A percentile compares a stretch with the other conserved stretches of the same genome.
phyloP scores from a whole-genome alignment of 1,140 invertebrate species.

The Anoplophora glabripennis region DNA sequence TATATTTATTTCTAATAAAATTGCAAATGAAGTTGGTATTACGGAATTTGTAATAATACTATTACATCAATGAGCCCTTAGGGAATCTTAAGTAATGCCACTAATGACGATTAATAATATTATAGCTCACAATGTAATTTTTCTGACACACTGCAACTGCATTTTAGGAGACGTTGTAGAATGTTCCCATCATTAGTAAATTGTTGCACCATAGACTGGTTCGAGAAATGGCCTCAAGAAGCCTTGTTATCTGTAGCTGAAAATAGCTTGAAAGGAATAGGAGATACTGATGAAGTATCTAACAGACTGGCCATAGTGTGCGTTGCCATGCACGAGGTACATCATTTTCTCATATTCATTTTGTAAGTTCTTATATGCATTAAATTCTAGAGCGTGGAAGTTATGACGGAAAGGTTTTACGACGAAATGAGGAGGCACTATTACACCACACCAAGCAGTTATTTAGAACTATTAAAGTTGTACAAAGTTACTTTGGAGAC shows the following conservation, averaged over 20 bases:
- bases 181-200: constrained; percentile 92
- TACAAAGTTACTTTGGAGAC: constrained; percentile 65
- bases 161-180: constrained; percentile 62
- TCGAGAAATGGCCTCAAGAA: constrained; percentile 85
- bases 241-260: constrained; percentile 78
- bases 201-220: constrained; percentile 94
- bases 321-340: constrained; percentile 70
- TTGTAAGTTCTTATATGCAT: not conserved
- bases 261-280: constrained; percentile 55
- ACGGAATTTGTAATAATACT: too few species aligned
- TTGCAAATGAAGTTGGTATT: too few species aligned
- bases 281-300: constrained; percentile 46
- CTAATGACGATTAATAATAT: too few species aligned
- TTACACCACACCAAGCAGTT: constrained; percentile 87
- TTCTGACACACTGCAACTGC: too few species aligned
- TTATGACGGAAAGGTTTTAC: constrained; percentile 71
- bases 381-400: constrained; percentile 65
- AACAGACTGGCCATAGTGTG: constrained; percentile 66
- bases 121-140: too few species aligned
- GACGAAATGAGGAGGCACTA: constrained; percentile 80
- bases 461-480: constrained; percentile 80
- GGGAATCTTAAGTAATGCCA: too few species aligned
- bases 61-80: too few species aligned
- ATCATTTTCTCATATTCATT: not conserved
- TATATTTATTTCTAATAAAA: too few species aligned